A percentile compares a stretch with the other conserved stretches of the same genome.
phyloP scores from a whole-genome alignment of 2,797 vertebrate genomes.

The Chrysocyon brachyurus region DNA sequence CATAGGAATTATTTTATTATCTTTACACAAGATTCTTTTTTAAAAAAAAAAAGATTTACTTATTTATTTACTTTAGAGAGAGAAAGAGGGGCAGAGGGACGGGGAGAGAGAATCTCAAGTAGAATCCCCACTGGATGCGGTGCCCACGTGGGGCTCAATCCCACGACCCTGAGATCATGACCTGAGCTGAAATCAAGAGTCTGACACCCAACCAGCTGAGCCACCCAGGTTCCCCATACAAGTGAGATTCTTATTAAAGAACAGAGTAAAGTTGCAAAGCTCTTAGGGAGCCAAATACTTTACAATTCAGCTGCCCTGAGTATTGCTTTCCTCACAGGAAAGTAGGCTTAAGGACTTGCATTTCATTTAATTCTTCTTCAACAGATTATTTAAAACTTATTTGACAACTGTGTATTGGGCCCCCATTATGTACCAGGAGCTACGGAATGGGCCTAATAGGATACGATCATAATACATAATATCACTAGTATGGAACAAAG shows the following conservation, averaged over 20 bases:
- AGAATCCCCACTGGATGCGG: background rate
- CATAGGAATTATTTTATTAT: background rate
- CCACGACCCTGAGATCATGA: background rate
- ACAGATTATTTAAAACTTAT: background rate
- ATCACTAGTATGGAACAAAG: background rate
- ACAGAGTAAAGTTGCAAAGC: background rate
- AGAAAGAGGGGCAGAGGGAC: background rate
- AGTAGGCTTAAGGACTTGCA: background rate
- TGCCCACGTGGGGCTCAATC: background rate
- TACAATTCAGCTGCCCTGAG: background rate
- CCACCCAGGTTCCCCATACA: background rate
- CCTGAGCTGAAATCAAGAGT: background rate
- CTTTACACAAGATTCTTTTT: background rate
- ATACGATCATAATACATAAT: background rate
- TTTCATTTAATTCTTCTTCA: background rate
- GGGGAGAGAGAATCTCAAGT: background rate
- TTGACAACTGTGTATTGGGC: background rate
- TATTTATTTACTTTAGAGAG: background rate
- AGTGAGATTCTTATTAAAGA: background rate
- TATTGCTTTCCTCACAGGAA: background rate
- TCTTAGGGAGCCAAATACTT: background rate
- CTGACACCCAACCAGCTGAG: background rate
- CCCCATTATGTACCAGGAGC: background rate
- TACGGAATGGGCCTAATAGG: background rate
- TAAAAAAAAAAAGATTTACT: too few relatives aligned